Evolutionary conservation across 2,113 vertebrate genomes (phyloP).

Genomic region (Poicephalus gulielmi): DNA sequence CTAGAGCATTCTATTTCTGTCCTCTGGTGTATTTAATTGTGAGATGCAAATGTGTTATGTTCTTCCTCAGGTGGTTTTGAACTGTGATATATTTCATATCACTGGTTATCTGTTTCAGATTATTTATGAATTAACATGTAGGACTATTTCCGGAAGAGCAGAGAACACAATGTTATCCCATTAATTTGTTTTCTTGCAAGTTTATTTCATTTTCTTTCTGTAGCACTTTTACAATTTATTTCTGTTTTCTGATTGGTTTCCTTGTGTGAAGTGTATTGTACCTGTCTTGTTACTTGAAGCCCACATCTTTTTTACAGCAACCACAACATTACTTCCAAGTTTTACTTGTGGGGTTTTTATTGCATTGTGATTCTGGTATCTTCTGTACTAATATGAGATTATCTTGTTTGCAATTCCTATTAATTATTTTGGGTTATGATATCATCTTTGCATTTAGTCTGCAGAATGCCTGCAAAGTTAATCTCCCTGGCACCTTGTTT

Average conservation of each 20-base stretch:
- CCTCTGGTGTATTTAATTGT: neutral
- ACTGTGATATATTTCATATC: neutral
- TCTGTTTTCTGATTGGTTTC: neutral
- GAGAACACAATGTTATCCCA: neutral
- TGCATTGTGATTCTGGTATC: neutral
- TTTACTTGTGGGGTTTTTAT: neutral
- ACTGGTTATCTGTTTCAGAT: neutral
- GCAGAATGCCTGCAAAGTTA: neutral
- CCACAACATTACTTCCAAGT: neutral
- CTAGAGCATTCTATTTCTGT: neutral
- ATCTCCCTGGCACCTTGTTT: neutral
- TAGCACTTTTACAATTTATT: neutral
- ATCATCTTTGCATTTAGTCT: neutral
- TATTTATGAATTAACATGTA: neutral
- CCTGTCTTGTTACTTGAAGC: neutral
- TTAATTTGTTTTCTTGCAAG: neutral
- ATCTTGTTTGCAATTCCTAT: neutral
- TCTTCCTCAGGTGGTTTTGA: neutral
- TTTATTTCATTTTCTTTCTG: neutral
- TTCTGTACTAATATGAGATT: neutral
- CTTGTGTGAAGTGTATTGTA: neutral
- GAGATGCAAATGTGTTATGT: neutral
- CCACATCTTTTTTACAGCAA: neutral
- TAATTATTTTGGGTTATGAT: neutral
- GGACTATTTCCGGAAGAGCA: neutral